A percentile compares a stretch with the other conserved stretches of the same genome.
phyloP scores from a whole-genome alignment of 2,797 vertebrate species.

The Setipinna tenuifilis region DNA sequence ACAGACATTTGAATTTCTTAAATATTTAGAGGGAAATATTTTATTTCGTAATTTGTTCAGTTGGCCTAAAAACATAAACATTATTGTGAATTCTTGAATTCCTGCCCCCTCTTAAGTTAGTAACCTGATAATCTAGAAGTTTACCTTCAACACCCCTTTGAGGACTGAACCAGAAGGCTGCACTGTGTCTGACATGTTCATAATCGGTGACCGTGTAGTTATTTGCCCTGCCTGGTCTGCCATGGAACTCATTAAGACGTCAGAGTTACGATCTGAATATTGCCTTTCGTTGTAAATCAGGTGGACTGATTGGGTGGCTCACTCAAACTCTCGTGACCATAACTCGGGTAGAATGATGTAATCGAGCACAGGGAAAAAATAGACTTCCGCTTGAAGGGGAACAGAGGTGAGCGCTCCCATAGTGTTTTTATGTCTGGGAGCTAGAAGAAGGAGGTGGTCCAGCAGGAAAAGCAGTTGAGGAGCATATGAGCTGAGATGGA shows the following conservation, averaged over 20 bases:
- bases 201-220: background rate
- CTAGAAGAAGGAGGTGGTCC: background rate
- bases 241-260: background rate
- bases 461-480: conserved; percentile 13
- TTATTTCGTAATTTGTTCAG: background rate
- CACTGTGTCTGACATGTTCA: background rate
- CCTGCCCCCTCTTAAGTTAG: background rate
- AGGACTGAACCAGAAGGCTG: background rate
- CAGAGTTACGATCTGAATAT: conserved; percentile 13
- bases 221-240: background rate
- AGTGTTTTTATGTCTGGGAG: background rate
- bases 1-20: background rate
- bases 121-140: background rate
- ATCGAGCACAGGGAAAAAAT: background rate
- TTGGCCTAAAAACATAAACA: background rate
- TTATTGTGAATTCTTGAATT: background rate
- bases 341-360: background rate
- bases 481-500: background rate
- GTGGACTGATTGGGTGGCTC: background rate
- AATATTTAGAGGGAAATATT: background rate
- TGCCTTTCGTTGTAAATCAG: conserved; percentile 1
- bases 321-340: background rate
- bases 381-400: background rate
- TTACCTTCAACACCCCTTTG: background rate
- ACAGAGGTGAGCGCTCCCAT: background rate